Percentiles rank a stretch among this genome's conserved stretches.
Evolutionary conservation across 92 coral and sea anemone genomes (phyloP).

Genomic region (Epizoanthus illoricatus): DNA sequence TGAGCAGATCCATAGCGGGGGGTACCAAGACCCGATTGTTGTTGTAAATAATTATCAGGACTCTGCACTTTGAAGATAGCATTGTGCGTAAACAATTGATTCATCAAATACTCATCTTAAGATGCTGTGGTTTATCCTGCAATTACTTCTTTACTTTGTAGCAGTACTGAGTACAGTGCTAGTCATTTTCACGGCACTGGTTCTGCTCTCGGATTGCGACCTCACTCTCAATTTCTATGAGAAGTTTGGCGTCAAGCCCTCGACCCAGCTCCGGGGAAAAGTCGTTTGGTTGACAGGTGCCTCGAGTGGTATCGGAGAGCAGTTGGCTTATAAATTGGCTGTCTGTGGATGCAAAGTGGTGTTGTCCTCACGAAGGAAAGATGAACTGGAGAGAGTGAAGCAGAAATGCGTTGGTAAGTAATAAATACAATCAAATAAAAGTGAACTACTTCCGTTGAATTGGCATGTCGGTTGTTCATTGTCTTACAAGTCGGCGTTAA

Average conservation of each 20-base stretch:
- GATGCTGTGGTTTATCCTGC: slow-evolving; percentile 22
- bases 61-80: too few relatives aligned
- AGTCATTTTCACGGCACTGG: slow-evolving; percentile 40
- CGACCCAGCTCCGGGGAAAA: slow-evolving; percentile 77
- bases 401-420: slow-evolving; percentile 74
- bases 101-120: not conserved
- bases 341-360: slow-evolving; percentile 85
- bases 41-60: too few relatives aligned
- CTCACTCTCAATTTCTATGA: slow-evolving; percentile 79
- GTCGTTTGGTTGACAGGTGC: slow-evolving; percentile 99
- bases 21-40: too few relatives aligned
- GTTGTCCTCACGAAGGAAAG: slow-evolving; percentile 87
- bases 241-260: slow-evolving; percentile 77
- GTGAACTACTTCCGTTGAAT: not conserved
- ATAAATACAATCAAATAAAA: not conserved
- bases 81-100: not conserved
- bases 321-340: slow-evolving; percentile 84
- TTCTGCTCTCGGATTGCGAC: slow-evolving; percentile 71
- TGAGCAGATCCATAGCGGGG: too few relatives aligned
- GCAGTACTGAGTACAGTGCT: slow-evolving; percentile 31
- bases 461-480: not conserved
- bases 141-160: slow-evolving; percentile 25
- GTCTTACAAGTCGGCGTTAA: not conserved
- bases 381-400: slow-evolving; percentile 89
- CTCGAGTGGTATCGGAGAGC: slow-evolving; percentile 94